Base-by-base conservation (phyloP, 2,797 vertebrate species). In the Sebastes umbrosus region DNA sequence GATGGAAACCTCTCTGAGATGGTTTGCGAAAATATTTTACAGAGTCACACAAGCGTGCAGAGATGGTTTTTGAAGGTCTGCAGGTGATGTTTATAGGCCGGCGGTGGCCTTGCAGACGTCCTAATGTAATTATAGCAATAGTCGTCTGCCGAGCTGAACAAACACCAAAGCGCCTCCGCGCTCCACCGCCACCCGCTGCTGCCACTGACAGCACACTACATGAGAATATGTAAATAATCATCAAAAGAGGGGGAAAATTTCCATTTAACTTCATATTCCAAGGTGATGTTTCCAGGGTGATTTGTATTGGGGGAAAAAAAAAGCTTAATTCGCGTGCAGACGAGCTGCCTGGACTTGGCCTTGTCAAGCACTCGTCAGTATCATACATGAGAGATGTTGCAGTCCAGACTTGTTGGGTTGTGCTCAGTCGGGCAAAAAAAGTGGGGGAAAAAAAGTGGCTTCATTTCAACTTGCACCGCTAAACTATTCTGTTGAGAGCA, bases 141-240 rank as follows among this genome's bases (percentile, higher is more conserved):
- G 73, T 81, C 76, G 62, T 83, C 75, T 83, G 82, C 76, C 14
- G 60, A 81, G 80, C 67, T 73, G 73, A 88, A 72, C 77, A 77
- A 88, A 77, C 77, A 69, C 66, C 4, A 69, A 73, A 71, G 73
- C 76, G 34, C 84, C 64, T 85, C 79, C 13, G 24, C 10, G 58
- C 82, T 72, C 69, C 55, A n/a, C 54, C 18, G 16, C 83, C 87
- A 76, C 88, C 88, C 71, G 66, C 90, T 77, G 84, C 77, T 57
- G 59, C 77, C 57, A 16, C 69, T 90, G 90, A 91, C 92, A 90
- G 88, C 77, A 65, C 78, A 5, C 80, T 55, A 68, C 78, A 69
- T 75, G 58, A 88, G 86, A 79, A 90, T 88, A 92, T 92, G 92
- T 80, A 92, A 93, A 94, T 90, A 43, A 5, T 12, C 25, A 50